Percentiles rank a stretch among this genome's conserved stretches.
Evolutionary conservation across 92 coral and sea anemone genomes (phyloP).

Genomic region (Porites cylindrica): DNA sequence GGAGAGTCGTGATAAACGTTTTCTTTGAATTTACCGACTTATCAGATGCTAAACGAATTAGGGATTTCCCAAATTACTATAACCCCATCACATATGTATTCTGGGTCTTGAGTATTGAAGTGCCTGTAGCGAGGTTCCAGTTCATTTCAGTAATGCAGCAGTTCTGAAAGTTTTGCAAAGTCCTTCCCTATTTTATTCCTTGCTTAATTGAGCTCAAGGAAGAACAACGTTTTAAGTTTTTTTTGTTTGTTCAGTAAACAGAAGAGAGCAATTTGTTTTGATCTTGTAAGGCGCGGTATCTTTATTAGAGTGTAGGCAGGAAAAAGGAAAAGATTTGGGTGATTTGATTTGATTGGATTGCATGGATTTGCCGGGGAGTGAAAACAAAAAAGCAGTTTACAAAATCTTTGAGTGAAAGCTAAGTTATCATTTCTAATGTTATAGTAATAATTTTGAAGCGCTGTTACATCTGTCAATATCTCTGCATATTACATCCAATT

Average conservation of each 20-base stretch:
- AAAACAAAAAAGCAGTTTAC: neutral
- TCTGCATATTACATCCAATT: neutral
- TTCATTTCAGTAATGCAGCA: neutral
- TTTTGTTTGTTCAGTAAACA: conserved; percentile 20
- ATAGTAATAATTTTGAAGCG: conserved; percentile 11
- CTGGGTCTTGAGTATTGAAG: neutral
- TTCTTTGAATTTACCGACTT: conserved; percentile 79
- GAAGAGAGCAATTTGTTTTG: conserved; percentile 10
- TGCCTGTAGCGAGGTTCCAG: conserved; percentile 7
- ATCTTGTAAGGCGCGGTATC: conserved; percentile 19
- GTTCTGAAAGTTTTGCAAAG: neutral
- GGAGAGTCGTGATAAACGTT: conserved; percentile 70
- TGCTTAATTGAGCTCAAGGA: conserved; percentile 1
- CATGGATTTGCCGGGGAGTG: neutral
- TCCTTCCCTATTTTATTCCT: neutral
- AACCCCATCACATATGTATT: conserved; percentile 32
- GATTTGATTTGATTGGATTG: too few species aligned
- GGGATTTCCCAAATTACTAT: neutral
- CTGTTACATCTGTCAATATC: conserved; percentile 16
- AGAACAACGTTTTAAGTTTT: neutral
- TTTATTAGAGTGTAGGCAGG: neutral
- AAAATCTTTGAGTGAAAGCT: neutral
- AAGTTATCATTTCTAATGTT: neutral
- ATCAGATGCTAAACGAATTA: conserved; percentile 89
- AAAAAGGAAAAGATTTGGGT: too few species aligned